Base-by-base conservation (phyloP, 2,888 invertebrate genomes). In the Pherbina coryleti region DNA sequence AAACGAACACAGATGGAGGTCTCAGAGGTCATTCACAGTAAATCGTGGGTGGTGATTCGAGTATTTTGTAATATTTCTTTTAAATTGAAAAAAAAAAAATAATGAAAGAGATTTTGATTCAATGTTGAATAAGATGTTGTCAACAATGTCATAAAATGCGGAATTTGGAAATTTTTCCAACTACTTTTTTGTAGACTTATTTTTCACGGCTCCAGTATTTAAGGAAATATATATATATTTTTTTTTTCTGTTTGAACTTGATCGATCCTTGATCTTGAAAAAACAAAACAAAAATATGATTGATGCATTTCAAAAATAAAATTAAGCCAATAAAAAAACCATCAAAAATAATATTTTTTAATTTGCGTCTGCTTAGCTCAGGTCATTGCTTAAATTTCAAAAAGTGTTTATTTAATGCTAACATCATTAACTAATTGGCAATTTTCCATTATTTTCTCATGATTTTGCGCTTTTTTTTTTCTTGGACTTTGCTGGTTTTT, bases 1-100 rank as follows among this genome's bases (percentile, higher is more conserved):
- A 74, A 79, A 76, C 49, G 74, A 74, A 49, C 22, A 51, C 51
- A 49, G 64, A 74, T 67, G 67, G 51, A 19, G 51, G 22, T 17
- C 51, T 25, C 44, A n/a, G 49, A 69, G 51, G 69, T 69, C 69
- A 69, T 69, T 69, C 69, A 69, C 69, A 69, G 69, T 49, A 51
- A 31, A 51, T 51, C 49, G 69, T 69, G 69, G 69, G 69, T 51
- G 69, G 28, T 51, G 69, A 14, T 19, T 44, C 28, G 19, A 19
- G 8, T 64, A 14, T 28, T 28, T 28, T 11, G 25, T 5, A 25
- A 28, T 60, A 28, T 19, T 60, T 25, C 14, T 22, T 44, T 2
- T 44, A 11, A 60, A 60, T 9, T 22, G 22, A 60, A 22, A 22
- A 37, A 34, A 64, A 17, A 31, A 64, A 57, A 22, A 25, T 7